phyloP scores from a whole-genome alignment of 37 sponge, comb jelly and placozoan genomes.

The Oopsacas minuta region DNA sequence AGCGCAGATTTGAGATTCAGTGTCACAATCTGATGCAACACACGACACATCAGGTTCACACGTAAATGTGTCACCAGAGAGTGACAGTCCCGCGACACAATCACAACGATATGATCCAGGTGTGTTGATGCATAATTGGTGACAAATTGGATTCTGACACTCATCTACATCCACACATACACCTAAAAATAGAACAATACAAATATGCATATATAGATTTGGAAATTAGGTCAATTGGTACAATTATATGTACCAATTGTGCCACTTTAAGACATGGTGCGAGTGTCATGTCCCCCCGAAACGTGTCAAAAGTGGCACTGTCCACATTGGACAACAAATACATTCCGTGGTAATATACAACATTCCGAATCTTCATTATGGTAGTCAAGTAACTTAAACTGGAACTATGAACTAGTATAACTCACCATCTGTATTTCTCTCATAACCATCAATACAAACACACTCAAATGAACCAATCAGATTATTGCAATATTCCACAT shows the following conservation, averaged over 20 bases:
- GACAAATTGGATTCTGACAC: neutral
- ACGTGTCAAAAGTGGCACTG: too few species aligned
- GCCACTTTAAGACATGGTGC: too few species aligned
- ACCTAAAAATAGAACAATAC: neutral
- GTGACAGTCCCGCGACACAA: neutral
- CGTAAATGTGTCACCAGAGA: neutral
- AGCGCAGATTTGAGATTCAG: neutral
- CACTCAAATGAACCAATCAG: constrained; percentile 10
- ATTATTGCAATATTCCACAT: neutral
- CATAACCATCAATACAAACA: neutral
- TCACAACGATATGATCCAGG: neutral
- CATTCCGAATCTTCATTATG: too few species aligned
- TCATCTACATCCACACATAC: neutral
- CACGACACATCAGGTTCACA: neutral
- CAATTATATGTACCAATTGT: too few species aligned
- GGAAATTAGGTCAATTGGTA: too few species aligned
- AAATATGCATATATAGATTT: too few species aligned
- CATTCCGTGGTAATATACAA: too few species aligned
- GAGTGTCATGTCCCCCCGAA: too few species aligned
- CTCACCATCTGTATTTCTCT: constrained; percentile 1
- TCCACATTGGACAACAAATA: too few species aligned
- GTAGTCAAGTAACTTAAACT: too few species aligned
- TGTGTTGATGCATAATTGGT: neutral
- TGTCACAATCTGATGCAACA: neutral
- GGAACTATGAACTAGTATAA: too few species aligned